These are phyloP conservation scores for Drosophila phalerata DNA, from an alignment of 2,888 invertebrate genomes.

Conservation along the genomic window DNA sequence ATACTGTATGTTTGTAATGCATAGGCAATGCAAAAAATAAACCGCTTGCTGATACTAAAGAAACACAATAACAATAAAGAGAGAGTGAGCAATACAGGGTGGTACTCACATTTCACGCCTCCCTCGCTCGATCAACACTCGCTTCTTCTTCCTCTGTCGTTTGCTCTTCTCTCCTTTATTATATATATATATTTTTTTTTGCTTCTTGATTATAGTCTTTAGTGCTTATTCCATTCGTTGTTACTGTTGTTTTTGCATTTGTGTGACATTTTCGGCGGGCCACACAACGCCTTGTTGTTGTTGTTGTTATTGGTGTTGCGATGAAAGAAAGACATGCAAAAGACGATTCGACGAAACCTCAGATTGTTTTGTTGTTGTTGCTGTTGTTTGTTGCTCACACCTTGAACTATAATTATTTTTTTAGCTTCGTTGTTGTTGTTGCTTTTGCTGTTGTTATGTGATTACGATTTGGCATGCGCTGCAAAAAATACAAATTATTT, in stretches of 20 bases:
- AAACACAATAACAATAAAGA: slow-evolving; percentile 33
- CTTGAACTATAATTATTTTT: slow-evolving; percentile 44
- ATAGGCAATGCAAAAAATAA: slow-evolving; percentile 44
- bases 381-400: slow-evolving; percentile 20
- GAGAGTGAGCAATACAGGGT: slow-evolving; percentile 33
- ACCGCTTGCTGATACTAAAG: slow-evolving; percentile 42
- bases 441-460: slow-evolving; percentile 19
- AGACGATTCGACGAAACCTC: slow-evolving; percentile 63
- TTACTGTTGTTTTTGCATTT: slow-evolving; percentile 41
- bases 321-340: slow-evolving; percentile 55
- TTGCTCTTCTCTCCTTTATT: slow-evolving; percentile 15
- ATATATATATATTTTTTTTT: slow-evolving; percentile 1
- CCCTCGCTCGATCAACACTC: slow-evolving; percentile 44
- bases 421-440: slow-evolving; percentile 44
- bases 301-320: slow-evolving; percentile 16
- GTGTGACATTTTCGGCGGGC: slow-evolving; percentile 58
- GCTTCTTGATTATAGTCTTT: slow-evolving; percentile 46
- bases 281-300: slow-evolving; percentile 25
- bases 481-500: slow-evolving; percentile 49
- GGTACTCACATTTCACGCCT: slow-evolving; percentile 69
- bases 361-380: slow-evolving; percentile 47
- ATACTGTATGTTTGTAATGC: slow-evolving; percentile 24
- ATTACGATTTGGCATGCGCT: slow-evolving; percentile 43
- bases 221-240: slow-evolving; percentile 66
- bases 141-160: slow-evolving; percentile 6